Evolutionary conservation across 2,797 vertebrate species (phyloP), one percentile per base, ranked within the genome.

Genomic region (Perodicticus potto): DNA sequence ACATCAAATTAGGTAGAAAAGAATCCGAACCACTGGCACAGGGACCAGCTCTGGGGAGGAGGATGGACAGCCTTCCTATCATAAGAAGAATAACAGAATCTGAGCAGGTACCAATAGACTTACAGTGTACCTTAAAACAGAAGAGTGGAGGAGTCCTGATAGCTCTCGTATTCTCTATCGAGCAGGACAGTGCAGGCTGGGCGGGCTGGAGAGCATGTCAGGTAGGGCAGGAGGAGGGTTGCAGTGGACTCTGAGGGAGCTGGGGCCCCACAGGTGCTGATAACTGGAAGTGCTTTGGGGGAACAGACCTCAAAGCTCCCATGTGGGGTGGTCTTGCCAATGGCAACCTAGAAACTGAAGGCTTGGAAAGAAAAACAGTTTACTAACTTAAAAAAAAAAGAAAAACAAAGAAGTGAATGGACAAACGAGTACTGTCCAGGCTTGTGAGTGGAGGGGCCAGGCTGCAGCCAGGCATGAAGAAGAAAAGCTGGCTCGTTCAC

Each of bases 91-190:
- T 11, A 87, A 27, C 0, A 22, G n/a, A 43, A 5, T 5, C 16
- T 4, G 32, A n/a, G 3, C 20, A 0, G 22, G 2, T 4, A n/a
- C 29, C 7, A 43, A 7, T 0, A 40, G 20, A 37, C 22, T 16
- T 57, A 10, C 37, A 23, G 7, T 45, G 8, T 11, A 40, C 0
- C 27, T 37, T 59, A 23, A 37, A 45, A 1, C 4, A 45, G 59
- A 49, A 22, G 20, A 3, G 16, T 5, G 4, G 22, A 20, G 53
- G 8, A 23, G 7, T 23, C 4, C 63, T 7, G 17, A 14, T 11
- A 11, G 7, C 40, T 65, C 13, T 22, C 25, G 0, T 59, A 57
- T 80, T 72, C 40, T 34, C 70, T 86, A 13, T 69, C 29, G 23
- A 37, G 27, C 32, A 53, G 17, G 10, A 32, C 19, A 14, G 2